These are phyloP conservation scores for Zelleria hepariella DNA, from an alignment of 2,888 invertebrate species.

Conservation along the genomic window DNA sequence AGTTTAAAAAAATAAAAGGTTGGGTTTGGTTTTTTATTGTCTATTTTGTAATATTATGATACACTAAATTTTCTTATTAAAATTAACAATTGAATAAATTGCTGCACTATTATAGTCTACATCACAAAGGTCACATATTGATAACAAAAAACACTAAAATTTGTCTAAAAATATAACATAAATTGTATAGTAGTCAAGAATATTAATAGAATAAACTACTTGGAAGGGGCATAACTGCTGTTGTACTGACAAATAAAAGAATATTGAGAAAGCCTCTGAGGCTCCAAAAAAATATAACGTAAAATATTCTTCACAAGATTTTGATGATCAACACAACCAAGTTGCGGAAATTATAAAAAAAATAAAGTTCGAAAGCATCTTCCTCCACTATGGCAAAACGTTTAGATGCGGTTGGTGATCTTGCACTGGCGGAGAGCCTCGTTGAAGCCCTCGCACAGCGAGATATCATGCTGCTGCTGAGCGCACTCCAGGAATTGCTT, in stretches of 20 bases:
- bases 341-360: not conserved
- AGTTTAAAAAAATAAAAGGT: conserved; percentile 20
- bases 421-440: conserved; percentile 98
- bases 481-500: conserved; percentile 97
- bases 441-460: conserved; percentile 96
- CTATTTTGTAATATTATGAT: conserved; percentile 31
- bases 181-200: conserved; percentile 2
- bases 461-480: conserved; percentile 88
- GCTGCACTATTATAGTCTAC: conserved; percentile 27
- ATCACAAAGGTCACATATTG: conserved; percentile 22
- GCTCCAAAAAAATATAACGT: not conserved
- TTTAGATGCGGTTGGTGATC: conserved; percentile 78
- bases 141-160: conserved; percentile 13
- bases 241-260: conserved; percentile 7
- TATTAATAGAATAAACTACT: conserved; percentile 37
- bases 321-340: not conserved
- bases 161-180: conserved; percentile 9
- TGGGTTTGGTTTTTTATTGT: conserved; percentile 24
- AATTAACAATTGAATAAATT: conserved; percentile 37
- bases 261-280: not conserved
- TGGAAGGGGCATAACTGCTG: conserved; percentile 31
- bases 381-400: conserved; percentile 4
- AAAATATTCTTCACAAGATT: too few species aligned
- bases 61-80: conserved; percentile 20
- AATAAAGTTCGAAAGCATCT: not conserved